A percentile compares a stretch with the other conserved stretches of the same genome.
Conservation (phyloP, 1,140 invertebrate genomes). For the Dendroctonus ponderosae region DNA sequence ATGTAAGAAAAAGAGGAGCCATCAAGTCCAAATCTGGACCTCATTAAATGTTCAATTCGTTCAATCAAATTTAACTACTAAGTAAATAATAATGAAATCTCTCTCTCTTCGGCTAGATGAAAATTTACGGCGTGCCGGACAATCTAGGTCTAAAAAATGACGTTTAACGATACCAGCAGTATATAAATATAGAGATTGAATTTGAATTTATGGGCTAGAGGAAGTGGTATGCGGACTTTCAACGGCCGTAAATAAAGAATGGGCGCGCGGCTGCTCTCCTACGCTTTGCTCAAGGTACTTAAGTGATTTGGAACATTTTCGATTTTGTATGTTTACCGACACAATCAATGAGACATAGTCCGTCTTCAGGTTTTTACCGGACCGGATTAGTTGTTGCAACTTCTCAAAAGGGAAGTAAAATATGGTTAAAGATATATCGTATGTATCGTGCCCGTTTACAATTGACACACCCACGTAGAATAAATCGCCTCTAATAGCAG, state of each 20-base stretch:
- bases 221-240: slow-evolving; percentile 36
- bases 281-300: slow-evolving; percentile 19
- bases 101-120: slow-evolving; percentile 15
- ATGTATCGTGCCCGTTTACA: slow-evolving; percentile 1
- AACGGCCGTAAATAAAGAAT: slow-evolving; percentile 32
- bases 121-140: slow-evolving; percentile 33
- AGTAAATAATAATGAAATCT: slow-evolving; percentile 27
- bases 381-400: slow-evolving; percentile 6
- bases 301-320: slow-evolving; percentile 5
- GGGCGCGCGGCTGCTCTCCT: slow-evolving; percentile 32
- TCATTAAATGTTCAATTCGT: slow-evolving; percentile 5
- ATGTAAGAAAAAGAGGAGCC: too few species aligned
- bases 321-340: too few species aligned
- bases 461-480: slow-evolving; percentile 28
- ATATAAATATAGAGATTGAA: slow-evolving; percentile 37
- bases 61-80: slow-evolving; percentile 12
- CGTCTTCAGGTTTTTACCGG: too few species aligned
- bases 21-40: too few species aligned
- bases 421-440: slow-evolving; percentile 19
- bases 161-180: slow-evolving; percentile 35
- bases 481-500: slow-evolving; percentile 26
- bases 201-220: slow-evolving; percentile 35
- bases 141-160: slow-evolving; percentile 32
- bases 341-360: too few species aligned
- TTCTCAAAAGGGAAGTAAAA: slow-evolving; percentile 12